Percentiles rank a stretch among this genome's conserved stretches.
Evolutionary conservation across 1,140 invertebrate species (phyloP).

Genomic region (Leptinotarsa undecemlineata): DNA sequence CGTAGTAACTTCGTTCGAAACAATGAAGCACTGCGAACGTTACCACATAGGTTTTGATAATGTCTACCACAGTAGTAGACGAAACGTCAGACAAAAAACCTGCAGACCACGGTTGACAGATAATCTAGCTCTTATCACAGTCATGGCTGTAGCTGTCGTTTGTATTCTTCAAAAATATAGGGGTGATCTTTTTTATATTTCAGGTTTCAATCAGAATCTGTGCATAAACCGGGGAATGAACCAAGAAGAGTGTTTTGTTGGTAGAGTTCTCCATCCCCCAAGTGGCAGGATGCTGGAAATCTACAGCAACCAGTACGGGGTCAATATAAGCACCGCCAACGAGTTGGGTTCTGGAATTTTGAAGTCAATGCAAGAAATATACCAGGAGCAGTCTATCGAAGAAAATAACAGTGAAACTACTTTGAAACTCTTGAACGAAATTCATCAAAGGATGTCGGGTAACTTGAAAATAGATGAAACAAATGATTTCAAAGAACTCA

Average conservation of each 20-base stretch:
- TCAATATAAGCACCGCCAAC: slow-evolving; percentile 71
- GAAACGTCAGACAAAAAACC: too few relatives aligned
- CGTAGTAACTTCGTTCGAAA: too few relatives aligned
- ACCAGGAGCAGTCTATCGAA: background rate
- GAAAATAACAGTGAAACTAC: slow-evolving; percentile 8
- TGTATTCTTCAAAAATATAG: too few relatives aligned
- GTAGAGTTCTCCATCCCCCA: slow-evolving; percentile 56
- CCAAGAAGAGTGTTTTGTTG: slow-evolving; percentile 45
- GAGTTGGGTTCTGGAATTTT: slow-evolving; percentile 41
- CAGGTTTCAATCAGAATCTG: slow-evolving; percentile 68
- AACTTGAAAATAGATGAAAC: slow-evolving; percentile 28
- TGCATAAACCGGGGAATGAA: slow-evolving; percentile 58
- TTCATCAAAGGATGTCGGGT: slow-evolving; percentile 30
- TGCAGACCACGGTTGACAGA: too few relatives aligned
- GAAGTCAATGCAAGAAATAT: slow-evolving; percentile 25
- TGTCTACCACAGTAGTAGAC: too few relatives aligned
- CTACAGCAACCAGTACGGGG: slow-evolving; percentile 71
- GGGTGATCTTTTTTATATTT: background rate
- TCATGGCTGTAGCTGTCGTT: too few relatives aligned
- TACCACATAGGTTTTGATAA: too few relatives aligned
- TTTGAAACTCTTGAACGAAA: slow-evolving; percentile 26
- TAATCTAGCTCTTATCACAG: too few relatives aligned
- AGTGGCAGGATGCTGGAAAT: slow-evolving; percentile 68
- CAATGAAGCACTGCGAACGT: too few relatives aligned
- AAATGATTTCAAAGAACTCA: slow-evolving; percentile 33